Base-by-base conservation (phyloP, 2,797 vertebrate genomes). In the Hydrocynus forskahlii region DNA sequence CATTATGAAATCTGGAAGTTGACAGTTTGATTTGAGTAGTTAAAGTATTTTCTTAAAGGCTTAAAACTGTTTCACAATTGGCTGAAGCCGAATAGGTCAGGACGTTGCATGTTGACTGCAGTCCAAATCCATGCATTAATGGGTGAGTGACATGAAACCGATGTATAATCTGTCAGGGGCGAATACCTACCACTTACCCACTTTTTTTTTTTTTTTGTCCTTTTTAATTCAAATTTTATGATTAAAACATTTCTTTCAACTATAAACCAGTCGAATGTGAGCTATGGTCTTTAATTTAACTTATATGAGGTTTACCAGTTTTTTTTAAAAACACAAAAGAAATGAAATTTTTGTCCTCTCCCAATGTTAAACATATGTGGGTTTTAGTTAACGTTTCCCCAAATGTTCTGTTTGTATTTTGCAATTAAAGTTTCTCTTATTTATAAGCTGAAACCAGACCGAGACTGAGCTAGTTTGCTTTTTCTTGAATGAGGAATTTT, bases 221-320 rank as follows among this genome's bases (percentile, higher is more conserved):
- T 45, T 45, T 77, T 68, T 23, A 67, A 77, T 52, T 52, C 1
- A 29, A 23, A 8, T 73, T 80, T 74, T 67, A 57, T 67, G 70
- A 57, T 57, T 19, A n/a, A 38, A 55, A 10, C 23, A 29, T 35
- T 68, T 43, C 17, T 43, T 29, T 17, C 16, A 68, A 21, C 16
- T 68, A 21, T 68, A 43, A 68, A 45, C 40, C 17, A 45, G 16
- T 68, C 66, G 9, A 68, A 68, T 38, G 66, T 21, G 19, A 45
- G 1, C 17, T 66, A 38, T 40, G 29, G 25, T 66, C 14, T 62
- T 62, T 29, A 23, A 29, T 23, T 25, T 25, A 62, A 62, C 21
- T 25, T 29, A 29, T 29, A 29, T 29, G 29, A 14, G n/a, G n/a
- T 25, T n/a, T 62, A 6, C 52, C 43, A 45, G 6, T 45, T 10